Evolutionary conservation across 2,113 vertebrate species (phyloP), one percentile per base, ranked within the genome.

Genomic region (Cavia aperea): DNA sequence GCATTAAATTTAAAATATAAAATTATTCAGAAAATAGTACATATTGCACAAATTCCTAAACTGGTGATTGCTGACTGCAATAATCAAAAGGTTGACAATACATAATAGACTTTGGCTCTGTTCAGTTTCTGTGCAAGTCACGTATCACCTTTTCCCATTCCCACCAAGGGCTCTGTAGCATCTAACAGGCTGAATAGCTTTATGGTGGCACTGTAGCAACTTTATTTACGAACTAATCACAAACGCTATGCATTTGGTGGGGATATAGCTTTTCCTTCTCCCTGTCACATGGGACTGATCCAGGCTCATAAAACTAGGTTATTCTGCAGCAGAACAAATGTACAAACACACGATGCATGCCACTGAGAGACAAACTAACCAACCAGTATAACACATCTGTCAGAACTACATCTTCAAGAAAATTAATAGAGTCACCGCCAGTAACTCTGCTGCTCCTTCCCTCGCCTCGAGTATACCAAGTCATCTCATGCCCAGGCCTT

Each of bases 131-230:
- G 3, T 68, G 2, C 23, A 24, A 31, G 5, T 43, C 18, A 95
- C 51, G 36, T 2, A 21, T 7, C 51, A 39, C 11, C 10, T 0
- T 18, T 5, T 21, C 4, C 3, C 23, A 49, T 1, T 1, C 12
- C 16, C 11, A 60, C 10, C 63, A 89, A 11, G 4, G 4, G 79
- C 26, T 86, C n/a, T 31, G 9, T 81, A 62, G 51, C 31, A 36
- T 83, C 14, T 49, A 43, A 29, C 0, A 43, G 23, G 23, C 2
- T 46, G 26, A 73, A 84, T 5, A 54, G 58, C 66, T 75, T 79
- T 12, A 70, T 83, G 18, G 33, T 82, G 26, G 90, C 43, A 73
- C 1, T 51, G 66, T 14, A 86, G 3, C 18, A 89, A 29, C 29
- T 93, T 70, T n/a, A 89, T 21, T 86, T 88, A 92, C 7, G 43